A percentile compares a stretch with the other conserved stretches of the same genome.
Conservation (phyloP, 2,113 vertebrate genomes). For the Microcebus murinus region DNA sequence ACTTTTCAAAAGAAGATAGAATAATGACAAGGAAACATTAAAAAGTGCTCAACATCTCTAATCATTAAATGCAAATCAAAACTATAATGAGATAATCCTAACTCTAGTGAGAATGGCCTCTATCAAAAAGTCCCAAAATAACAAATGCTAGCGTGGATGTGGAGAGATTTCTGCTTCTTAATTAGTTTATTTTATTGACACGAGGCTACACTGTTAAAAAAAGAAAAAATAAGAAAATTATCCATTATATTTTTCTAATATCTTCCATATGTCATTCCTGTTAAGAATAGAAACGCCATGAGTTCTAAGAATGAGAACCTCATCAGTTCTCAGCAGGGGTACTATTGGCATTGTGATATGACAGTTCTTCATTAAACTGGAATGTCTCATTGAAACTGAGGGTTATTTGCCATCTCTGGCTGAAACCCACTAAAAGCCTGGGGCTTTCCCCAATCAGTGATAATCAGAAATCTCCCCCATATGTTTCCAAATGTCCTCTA, state of each 20-base stretch:
- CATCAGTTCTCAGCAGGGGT: not conserved
- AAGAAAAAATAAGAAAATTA: not conserved
- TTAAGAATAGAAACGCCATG: not conserved
- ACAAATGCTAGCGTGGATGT: no score
- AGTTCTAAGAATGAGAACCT: no score
- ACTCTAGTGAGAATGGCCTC: no score
- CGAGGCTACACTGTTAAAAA: not conserved
- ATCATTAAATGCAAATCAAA: no score
- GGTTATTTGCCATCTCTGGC: not conserved
- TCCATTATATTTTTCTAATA: not conserved
- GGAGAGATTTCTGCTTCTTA: not conserved
- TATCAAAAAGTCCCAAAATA: no score
- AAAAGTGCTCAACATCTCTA: no score
- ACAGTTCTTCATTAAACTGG: not conserved
- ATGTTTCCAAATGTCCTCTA: not conserved
- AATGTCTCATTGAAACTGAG: not conserved
- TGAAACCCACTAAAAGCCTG: not conserved
- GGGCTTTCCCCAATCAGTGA: not conserved
- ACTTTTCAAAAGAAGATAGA: no score
- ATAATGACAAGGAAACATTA: no score
- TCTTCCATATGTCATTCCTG: not conserved
- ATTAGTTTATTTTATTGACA: not conserved
- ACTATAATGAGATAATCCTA: no score
- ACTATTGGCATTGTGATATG: not conserved
- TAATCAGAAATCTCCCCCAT: not conserved